These are phyloP conservation scores for Caenorhabditis briggsae DNA, from an alignment of 1,140 invertebrate species.

Conservation along the genomic window DNA sequence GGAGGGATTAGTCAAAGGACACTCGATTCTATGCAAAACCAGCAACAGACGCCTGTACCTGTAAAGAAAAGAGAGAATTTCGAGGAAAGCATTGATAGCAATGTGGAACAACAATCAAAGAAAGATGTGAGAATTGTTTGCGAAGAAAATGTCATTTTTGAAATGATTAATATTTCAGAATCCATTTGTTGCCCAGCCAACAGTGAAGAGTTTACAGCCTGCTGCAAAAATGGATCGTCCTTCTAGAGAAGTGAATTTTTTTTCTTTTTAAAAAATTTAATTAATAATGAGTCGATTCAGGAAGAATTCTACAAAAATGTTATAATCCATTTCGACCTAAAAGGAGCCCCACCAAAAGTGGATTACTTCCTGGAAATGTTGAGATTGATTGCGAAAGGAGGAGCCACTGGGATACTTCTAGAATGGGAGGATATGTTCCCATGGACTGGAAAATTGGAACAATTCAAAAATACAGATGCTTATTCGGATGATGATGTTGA, in stretches of 20 bases:
- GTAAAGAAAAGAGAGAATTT: conserved; percentile 38
- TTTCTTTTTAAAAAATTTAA: background rate
- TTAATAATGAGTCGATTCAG: background rate
- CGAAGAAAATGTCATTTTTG: no score
- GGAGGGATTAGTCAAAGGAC: conserved; percentile 48
- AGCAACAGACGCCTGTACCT: conserved; percentile 23
- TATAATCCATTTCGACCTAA: conserved; percentile 89
- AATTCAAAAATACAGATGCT: conserved; percentile 84
- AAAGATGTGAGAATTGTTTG: background rate
- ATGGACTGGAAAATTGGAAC: conserved; percentile 83
- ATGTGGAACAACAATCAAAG: background rate
- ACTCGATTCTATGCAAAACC: conserved; percentile 30
- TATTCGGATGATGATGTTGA: conserved; percentile 84
- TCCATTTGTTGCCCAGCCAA: background rate
- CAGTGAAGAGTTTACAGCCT: background rate
- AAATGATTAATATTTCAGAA: background rate
- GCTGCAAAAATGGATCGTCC: background rate
- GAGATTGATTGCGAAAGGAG: conserved; percentile 84
- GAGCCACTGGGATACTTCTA: conserved; percentile 87
- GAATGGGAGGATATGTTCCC: conserved; percentile 99
- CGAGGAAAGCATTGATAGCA: background rate
- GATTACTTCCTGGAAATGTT: conserved; percentile 84
- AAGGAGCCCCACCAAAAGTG: conserved; percentile 86
- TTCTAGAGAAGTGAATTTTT: conserved; percentile 27
- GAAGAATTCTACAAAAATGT: conserved; percentile 59